A percentile compares a stretch with the other conserved stretches of the same genome.
These are phyloP conservation scores for Nomada goodeniana DNA, from an alignment of 2,888 invertebrate genomes.

Conservation along the genomic window DNA sequence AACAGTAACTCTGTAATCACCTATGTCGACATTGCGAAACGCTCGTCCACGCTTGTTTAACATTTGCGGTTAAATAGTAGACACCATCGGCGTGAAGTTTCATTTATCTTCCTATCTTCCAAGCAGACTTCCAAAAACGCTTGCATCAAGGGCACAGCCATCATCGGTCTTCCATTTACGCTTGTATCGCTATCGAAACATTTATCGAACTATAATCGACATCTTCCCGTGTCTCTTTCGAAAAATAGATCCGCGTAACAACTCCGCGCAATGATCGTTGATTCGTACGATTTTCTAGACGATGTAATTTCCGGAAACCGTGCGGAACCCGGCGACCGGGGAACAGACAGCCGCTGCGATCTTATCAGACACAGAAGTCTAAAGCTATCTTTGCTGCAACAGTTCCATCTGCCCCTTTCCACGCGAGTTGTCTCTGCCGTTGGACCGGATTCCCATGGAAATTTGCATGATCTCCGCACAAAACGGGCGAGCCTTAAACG, in stretches of 20 bases:
- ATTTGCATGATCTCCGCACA: conserved; percentile 71
- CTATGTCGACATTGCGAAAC: not conserved
- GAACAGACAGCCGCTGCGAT: conserved; percentile 34
- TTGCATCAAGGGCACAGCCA: not conserved
- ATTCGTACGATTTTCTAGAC: not conserved
- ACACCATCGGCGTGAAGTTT: not conserved
- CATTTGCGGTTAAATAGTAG: not conserved
- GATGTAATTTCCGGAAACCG: conserved; percentile 52
- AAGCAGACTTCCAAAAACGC: not conserved
- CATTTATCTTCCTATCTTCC: not conserved
- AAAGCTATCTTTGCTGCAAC: conserved; percentile 50
- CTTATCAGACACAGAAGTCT: conserved; percentile 42
- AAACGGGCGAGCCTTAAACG: conserved; percentile 34
- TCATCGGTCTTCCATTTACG: not conserved
- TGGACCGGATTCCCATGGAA: conserved; percentile 58
- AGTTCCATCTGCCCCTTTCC: conserved; percentile 11
- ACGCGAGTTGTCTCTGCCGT: conserved; percentile 15
- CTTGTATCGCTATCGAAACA: not conserved
- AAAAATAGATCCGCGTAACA: not conserved
- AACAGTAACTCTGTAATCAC: not conserved
- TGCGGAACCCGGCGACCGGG: not conserved
- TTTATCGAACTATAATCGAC: too few relatives aligned
- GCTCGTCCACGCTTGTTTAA: not conserved
- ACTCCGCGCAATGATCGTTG: too few relatives aligned
- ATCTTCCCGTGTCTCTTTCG: not conserved